Percentiles rank a stretch among this genome's conserved stretches.
Evolutionary conservation across 2,888 invertebrate species (phyloP).

Genomic region (Lutraria lutraria): DNA sequence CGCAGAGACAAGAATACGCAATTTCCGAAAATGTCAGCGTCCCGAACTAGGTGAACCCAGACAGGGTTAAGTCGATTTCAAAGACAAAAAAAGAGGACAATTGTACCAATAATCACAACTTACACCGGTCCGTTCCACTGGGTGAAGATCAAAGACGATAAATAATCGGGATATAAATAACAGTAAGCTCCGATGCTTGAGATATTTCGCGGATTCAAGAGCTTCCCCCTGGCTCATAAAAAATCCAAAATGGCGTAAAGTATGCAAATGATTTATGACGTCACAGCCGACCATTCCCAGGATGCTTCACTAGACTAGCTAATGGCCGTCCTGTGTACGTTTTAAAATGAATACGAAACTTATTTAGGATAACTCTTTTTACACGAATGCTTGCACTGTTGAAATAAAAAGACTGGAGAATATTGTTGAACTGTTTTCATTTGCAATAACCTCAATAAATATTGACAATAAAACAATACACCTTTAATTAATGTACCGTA

Average conservation of each 20-base stretch:
- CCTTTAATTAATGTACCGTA: too few relatives aligned
- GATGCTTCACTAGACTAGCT: not conserved
- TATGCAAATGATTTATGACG: conserved; percentile 84
- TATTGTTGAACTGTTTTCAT: too few relatives aligned
- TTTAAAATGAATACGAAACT: not conserved
- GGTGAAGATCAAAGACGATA: conserved; percentile 79
- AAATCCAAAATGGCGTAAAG: conserved; percentile 83
- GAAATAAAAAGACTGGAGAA: too few relatives aligned
- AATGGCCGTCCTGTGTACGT: not conserved
- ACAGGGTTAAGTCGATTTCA: conserved; percentile 25
- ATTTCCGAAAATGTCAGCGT: conserved; percentile 26
- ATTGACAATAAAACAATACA: too few relatives aligned
- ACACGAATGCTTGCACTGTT: too few relatives aligned
- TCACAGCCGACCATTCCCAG: conserved; percentile 66
- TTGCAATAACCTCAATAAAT: too few relatives aligned
- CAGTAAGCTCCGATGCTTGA: conserved; percentile 75
- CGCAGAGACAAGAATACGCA: not conserved
- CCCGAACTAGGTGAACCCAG: conserved; percentile 28
- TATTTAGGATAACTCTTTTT: too few relatives aligned
- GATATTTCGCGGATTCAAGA: conserved; percentile 79
- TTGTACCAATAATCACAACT: conserved; percentile 71
- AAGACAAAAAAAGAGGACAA: conserved; percentile 6
- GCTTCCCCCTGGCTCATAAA: conserved; percentile 68
- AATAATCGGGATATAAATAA: conserved; percentile 70
- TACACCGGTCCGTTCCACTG: conserved; percentile 85